A percentile compares a stretch with the other conserved stretches of the same genome.
Evolutionary conservation across 1,140 invertebrate species (phyloP).

Genomic region (Lepidostoma basale): DNA sequence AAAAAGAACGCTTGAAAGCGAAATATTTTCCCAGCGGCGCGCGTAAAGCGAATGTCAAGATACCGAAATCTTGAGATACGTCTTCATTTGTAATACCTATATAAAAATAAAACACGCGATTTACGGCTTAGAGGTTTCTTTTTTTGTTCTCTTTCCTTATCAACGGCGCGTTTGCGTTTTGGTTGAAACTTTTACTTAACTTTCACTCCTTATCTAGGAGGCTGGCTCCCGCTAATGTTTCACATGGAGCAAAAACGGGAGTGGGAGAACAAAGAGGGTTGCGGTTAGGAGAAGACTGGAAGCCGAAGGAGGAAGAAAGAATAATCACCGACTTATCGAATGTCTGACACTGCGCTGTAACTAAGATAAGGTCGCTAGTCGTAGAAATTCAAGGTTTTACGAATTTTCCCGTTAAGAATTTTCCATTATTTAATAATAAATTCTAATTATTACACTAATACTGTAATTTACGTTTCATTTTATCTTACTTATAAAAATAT

Average conservation of each 20-base stretch:
- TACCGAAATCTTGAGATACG: background rate
- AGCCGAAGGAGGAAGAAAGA: slow-evolving; percentile 29
- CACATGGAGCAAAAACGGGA: background rate
- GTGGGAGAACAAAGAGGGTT: slow-evolving; percentile 1
- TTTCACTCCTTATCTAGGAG: slow-evolving; percentile 41
- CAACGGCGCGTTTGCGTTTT: slow-evolving; percentile 35
- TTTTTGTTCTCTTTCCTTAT: slow-evolving; percentile 17
- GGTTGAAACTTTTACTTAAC: slow-evolving; percentile 34
- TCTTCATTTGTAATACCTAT: slow-evolving; percentile 12
- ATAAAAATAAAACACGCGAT: slow-evolving; percentile 18
- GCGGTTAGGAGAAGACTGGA: background rate
- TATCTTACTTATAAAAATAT: no score
- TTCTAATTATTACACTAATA: no score
- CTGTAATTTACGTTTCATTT: no score
- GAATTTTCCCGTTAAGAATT: no score
- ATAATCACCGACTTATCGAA: slow-evolving; percentile 44
- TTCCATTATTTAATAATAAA: no score
- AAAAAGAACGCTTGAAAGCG: no score
- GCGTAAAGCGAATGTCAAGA: background rate
- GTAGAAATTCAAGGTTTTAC: no score
- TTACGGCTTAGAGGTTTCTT: background rate
- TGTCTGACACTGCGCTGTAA: slow-evolving; percentile 31
- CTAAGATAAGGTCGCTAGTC: slow-evolving; percentile 20
- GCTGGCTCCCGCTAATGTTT: slow-evolving; percentile 29
- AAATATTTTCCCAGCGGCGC: no score